A percentile compares a stretch with the other conserved stretches of the same genome.
These are phyloP conservation scores for Thereva nobilitata DNA, from an alignment of 2,888 invertebrate species.

Conservation along the genomic window DNA sequence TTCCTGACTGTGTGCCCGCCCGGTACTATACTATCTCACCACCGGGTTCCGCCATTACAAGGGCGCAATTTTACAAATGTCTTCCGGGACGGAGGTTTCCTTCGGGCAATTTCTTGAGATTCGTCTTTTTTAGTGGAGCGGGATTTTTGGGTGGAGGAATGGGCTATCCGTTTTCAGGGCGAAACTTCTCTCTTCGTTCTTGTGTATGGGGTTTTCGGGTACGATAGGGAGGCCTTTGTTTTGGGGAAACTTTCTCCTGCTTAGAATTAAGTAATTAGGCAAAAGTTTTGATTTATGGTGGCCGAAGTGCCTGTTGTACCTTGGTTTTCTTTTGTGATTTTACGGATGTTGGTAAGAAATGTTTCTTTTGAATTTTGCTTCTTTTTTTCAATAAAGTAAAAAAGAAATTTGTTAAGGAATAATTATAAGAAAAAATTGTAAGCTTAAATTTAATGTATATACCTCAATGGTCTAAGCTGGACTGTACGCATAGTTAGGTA, in stretches of 20 bases:
- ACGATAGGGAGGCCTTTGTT: conserved; percentile 13
- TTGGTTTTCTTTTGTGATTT: conserved; percentile 17
- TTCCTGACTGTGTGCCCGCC: conserved; percentile 27
- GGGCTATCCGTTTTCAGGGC: conserved; percentile 14
- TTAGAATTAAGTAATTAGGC: conserved; percentile 43
- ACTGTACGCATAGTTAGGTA: too few species aligned
- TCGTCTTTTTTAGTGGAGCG: conserved; percentile 9
- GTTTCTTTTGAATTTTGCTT: conserved; percentile 13
- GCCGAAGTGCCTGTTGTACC: conserved; percentile 38
- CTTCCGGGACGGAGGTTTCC: conserved; percentile 40
- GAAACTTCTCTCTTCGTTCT: not conserved
- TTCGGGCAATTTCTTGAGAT: conserved; percentile 29
- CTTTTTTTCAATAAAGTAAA: too few species aligned
- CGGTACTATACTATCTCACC: conserved; percentile 13
- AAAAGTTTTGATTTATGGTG: conserved; percentile 43
- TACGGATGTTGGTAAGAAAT: conserved; percentile 32
- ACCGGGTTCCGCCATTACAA: conserved; percentile 41
- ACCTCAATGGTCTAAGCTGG: too few species aligned
- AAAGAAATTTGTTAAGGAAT: too few species aligned
- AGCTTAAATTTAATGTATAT: too few species aligned
- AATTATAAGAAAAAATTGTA: too few species aligned
- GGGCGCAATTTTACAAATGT: conserved; percentile 43
- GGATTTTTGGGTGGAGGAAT: not conserved
- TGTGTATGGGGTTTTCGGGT: not conserved
- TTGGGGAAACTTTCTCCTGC: conserved; percentile 28